phyloP scores from a whole-genome alignment of 1,140 invertebrate genomes.

The Lordiphosa clarofinis region DNA sequence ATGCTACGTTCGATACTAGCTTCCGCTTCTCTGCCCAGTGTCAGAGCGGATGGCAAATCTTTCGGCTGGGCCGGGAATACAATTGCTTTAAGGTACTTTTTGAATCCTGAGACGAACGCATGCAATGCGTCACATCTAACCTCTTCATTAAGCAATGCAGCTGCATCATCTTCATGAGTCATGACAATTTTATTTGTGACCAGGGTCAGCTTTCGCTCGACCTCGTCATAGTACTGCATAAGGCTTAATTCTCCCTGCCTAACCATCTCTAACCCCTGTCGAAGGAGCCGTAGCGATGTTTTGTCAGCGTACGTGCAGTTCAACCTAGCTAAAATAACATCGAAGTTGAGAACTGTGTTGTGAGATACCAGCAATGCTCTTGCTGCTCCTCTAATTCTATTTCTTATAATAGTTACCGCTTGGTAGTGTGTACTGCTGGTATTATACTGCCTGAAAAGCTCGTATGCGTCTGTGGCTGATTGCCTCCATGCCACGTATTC shows the following conservation, averaged over 20 bases:
- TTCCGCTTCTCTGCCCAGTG: too few species aligned
- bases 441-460: conserved; percentile 6
- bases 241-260: not conserved
- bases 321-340: conserved; percentile 6
- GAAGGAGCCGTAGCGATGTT: not conserved
- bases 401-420: not conserved
- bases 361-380: not conserved
- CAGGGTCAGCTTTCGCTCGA: too few species aligned
- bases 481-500: conserved; percentile 25
- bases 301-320: conserved; percentile 6
- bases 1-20: too few species aligned
- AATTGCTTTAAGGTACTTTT: too few species aligned
- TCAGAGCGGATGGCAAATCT: too few species aligned
- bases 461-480: conserved; percentile 19
- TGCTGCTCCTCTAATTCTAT: not conserved
- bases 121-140: too few species aligned
- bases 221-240: conserved; percentile 7
- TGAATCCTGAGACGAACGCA: too few species aligned
- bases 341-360: too few species aligned
- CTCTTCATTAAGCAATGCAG: too few species aligned
- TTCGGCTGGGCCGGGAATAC: too few species aligned
- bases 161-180: too few species aligned
- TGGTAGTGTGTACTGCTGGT: conserved; percentile 13
- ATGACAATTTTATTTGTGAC: too few species aligned
- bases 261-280: not conserved